These are phyloP conservation scores for Rhagophthalmus giganteus DNA, from an alignment of 2,888 invertebrate species.

Conservation along the genomic window DNA sequence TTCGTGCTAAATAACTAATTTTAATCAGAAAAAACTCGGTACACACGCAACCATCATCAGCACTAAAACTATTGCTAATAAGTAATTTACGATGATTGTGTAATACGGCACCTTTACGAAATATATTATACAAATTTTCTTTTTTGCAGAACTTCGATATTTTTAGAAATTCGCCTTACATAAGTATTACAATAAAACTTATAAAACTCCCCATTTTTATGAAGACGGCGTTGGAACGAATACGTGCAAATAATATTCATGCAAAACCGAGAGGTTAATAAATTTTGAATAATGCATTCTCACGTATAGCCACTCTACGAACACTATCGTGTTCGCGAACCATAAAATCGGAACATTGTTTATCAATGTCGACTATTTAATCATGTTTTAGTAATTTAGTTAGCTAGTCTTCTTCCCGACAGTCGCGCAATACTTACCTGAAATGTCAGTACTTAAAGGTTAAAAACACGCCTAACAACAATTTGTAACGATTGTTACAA, in stretches of 20 bases:
- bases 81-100: conserved; percentile 9
- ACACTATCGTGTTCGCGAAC: conserved; percentile 46
- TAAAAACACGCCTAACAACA: too few species aligned
- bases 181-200: too few species aligned
- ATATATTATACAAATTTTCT: neutral
- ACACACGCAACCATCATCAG: conserved; percentile 23
- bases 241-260: conserved; percentile 31
- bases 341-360: conserved; percentile 49
- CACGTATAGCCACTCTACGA: conserved; percentile 40
- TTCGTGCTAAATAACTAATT: conserved; percentile 20
- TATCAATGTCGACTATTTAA: conserved; percentile 52
- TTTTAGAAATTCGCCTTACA: too few species aligned
- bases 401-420: conserved; percentile 29
- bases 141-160: too few species aligned
- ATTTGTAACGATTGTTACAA: too few species aligned
- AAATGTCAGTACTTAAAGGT: too few species aligned
- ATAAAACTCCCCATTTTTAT: too few species aligned
- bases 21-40: conserved; percentile 9
- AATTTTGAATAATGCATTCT: conserved; percentile 48
- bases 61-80: conserved; percentile 15
- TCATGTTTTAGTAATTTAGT: conserved; percentile 50
- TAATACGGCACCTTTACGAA: neutral
- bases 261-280: conserved; percentile 35
- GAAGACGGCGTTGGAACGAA: neutral
- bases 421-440: too few species aligned